These are phyloP conservation scores for Bombyx mandarina DNA, from an alignment of 1,140 invertebrate genomes.

Conservation along the genomic window DNA sequence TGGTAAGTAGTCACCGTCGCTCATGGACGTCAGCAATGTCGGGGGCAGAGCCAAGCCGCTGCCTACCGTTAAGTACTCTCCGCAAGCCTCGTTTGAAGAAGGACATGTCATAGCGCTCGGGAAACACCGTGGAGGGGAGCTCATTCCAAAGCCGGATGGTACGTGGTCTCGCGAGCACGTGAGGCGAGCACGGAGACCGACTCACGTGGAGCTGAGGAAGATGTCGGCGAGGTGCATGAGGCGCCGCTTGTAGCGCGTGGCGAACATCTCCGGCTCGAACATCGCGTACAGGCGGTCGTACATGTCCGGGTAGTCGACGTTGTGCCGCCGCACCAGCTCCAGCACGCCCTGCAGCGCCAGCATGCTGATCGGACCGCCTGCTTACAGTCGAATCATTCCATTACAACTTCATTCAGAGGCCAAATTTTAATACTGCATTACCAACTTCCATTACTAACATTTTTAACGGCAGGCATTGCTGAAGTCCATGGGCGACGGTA, in stretches of 20 bases:
- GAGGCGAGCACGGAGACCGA: conserved; percentile 20
- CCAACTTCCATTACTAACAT: neutral
- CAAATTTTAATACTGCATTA: too few species aligned
- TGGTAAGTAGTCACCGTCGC: too few species aligned
- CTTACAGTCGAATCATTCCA: neutral
- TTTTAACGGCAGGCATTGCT: neutral
- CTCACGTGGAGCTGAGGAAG: conserved; percentile 93
- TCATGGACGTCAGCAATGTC: too few species aligned
- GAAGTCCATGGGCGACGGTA: too few species aligned
- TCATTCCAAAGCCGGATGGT: too few species aligned
- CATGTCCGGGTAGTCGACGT: conserved; percentile 96
- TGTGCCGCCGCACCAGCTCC: conserved; percentile 90
- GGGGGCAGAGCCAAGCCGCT: too few species aligned
- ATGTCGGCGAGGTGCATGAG: conserved; percentile 90
- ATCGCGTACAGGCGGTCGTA: conserved; percentile 94
- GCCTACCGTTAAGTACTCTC: too few species aligned
- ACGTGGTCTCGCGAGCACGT: too few species aligned
- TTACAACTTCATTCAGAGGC: too few species aligned
- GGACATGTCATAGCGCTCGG: too few species aligned
- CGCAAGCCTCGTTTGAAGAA: too few species aligned
- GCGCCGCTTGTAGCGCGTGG: conserved; percentile 89
- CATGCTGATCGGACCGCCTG: conserved; percentile 88
- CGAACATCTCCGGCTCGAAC: conserved; percentile 91
- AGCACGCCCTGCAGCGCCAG: conserved; percentile 95
- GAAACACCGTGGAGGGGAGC: too few species aligned